Evolutionary conservation across 2,113 vertebrate species (phyloP).

Genomic region (Pomatostomus ruficeps): DNA sequence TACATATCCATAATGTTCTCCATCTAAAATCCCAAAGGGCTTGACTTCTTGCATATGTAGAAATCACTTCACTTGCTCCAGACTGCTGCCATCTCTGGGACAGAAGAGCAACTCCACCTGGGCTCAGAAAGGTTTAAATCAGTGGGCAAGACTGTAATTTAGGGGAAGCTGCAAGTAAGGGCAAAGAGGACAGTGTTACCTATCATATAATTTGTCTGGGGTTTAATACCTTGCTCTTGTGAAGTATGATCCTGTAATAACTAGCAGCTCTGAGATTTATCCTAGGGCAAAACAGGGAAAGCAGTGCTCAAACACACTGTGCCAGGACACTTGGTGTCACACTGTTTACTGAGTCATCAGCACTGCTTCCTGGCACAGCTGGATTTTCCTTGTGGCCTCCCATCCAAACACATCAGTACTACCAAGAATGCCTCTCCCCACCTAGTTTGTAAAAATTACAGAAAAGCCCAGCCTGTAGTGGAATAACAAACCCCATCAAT

Average conservation of each 20-base stretch:
- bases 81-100: conserved; percentile 3
- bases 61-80: not conserved
- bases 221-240: not conserved
- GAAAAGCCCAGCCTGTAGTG: not conserved
- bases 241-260: not conserved
- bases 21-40: not conserved
- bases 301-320: not conserved
- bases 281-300: not conserved
- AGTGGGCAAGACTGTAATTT: not conserved
- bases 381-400: not conserved
- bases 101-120: not conserved
- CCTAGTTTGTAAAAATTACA: not conserved
- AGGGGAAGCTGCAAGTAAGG: not conserved
- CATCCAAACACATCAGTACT: not conserved
- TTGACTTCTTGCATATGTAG: not conserved
- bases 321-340: not conserved
- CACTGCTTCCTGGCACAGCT: not conserved
- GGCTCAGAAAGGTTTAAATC: not conserved
- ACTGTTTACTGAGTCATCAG: not conserved
- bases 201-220: not conserved
- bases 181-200: not conserved
- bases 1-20: not conserved
- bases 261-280: not conserved
- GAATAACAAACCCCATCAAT: not conserved
- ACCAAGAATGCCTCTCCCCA: not conserved